Percentiles rank a stretch among this genome's conserved stretches.
These are phyloP conservation scores for Aphidius ervi DNA, from an alignment of 1,140 invertebrate species.

Conservation along the genomic window DNA sequence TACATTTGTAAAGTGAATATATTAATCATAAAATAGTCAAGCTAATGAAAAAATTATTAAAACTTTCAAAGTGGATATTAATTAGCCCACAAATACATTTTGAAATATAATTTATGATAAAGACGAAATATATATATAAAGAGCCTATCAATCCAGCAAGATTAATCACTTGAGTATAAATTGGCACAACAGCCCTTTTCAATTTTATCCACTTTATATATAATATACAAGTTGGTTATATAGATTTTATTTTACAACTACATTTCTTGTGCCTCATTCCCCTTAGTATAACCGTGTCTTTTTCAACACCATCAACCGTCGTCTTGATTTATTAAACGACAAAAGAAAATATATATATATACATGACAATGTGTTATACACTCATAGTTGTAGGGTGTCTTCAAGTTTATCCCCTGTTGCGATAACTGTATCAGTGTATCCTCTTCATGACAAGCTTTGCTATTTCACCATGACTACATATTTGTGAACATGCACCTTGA, in stretches of 20 bases:
- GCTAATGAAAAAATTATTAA: too few species aligned
- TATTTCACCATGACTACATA: slow-evolving; percentile 7
- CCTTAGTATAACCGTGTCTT: too few species aligned
- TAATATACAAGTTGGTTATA: slow-evolving; percentile 20
- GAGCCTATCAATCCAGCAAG: slow-evolving; percentile 20
- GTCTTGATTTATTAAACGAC: slow-evolving; percentile 2
- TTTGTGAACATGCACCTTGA: slow-evolving; percentile 12
- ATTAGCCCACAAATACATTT: slow-evolving; percentile 41
- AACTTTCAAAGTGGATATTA: slow-evolving; percentile 31
- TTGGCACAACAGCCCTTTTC: neutral
- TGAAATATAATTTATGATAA: slow-evolving; percentile 46
- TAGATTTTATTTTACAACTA: slow-evolving; percentile 2
- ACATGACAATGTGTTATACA: neutral
- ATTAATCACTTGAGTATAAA: slow-evolving; percentile 23
- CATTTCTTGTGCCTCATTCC: neutral
- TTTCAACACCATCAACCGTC: slow-evolving; percentile 12
- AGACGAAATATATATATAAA: slow-evolving; percentile 5
- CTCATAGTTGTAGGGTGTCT: slow-evolving; percentile 9
- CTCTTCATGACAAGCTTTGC: neutral
- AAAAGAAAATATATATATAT: neutral
- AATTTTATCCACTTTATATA: slow-evolving; percentile 12
- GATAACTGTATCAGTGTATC: slow-evolving; percentile 8
- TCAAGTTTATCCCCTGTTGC: slow-evolving; percentile 14
- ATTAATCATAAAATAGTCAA: too few species aligned
- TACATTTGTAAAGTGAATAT: too few species aligned